Evolutionary conservation across 2,113 vertebrate genomes (phyloP), one percentile per base, ranked within the genome.

Genomic region (Azemiops feae): DNA sequence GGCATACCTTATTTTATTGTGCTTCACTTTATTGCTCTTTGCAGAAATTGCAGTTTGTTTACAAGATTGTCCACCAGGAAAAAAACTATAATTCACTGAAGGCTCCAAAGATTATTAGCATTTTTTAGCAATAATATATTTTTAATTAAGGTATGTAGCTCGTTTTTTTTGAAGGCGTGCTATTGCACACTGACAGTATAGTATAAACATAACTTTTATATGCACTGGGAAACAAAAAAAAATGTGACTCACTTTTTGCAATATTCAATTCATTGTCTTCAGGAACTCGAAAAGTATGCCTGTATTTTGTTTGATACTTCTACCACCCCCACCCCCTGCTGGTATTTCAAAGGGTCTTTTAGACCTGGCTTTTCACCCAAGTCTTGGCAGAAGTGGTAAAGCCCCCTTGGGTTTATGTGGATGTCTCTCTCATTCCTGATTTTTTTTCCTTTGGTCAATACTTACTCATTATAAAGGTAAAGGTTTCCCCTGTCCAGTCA

Each of bases 241-340:
- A 34, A n/a, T n/a, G 12, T 69, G 30, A 69, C 30, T 69, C 60
- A 5, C 12, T 16, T 69, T 69, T 69, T 69, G 4, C 64, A 69
- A 34, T 18, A 34, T 69, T 69, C 14, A 0, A 12, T 69, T 34
- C 0, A 1, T 69, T 69, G 14, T 18, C 4, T 1, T n/a, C 30
- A n/a, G 60, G 30, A 69, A n/a, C 60, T n/a, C n/a, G n/a, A 69
- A n/a, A 69, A 69, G 60, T 14, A 30, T 5, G 11, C 30, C 60
- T 14, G 30, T 69, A n/a, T 74, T 74, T 74, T 74, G n/a, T 74
- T 74, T 39, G 69, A 34, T 39, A 74, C 14, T 74, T 74, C n/a
- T 34, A 50, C 8, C 1, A 8, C 5, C n/a, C 6, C n/a, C 0
- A 0, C 14, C 16, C 14, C 16, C n/a, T 1, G 14, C 69, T 74